These are phyloP conservation scores for Charina bottae DNA, from an alignment of 2,113 vertebrate species.

Conservation along the genomic window DNA sequence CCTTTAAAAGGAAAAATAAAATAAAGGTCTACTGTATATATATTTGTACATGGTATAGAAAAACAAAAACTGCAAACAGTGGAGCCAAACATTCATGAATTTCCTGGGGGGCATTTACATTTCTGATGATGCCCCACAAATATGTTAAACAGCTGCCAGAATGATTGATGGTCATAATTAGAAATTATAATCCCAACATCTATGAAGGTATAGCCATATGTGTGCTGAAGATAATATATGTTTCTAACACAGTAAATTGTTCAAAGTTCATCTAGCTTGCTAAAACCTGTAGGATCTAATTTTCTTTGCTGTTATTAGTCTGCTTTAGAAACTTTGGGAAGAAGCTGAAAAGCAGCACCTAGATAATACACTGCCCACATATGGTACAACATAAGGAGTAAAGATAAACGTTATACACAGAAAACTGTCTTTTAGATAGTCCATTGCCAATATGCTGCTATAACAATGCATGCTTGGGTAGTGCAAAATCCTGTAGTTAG, in stretches of 20 bases:
- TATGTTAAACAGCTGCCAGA: neutral
- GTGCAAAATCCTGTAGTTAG: slow-evolving; percentile 44
- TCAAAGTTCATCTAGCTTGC: neutral
- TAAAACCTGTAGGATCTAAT: neutral
- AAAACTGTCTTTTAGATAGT: neutral
- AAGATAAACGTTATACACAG: neutral
- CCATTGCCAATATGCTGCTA: slow-evolving; percentile 28
- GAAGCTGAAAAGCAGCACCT: neutral
- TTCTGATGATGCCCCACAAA: neutral
- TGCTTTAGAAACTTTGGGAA: neutral
- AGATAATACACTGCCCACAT: neutral
- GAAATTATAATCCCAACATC: neutral
- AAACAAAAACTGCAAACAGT: neutral
- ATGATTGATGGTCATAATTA: neutral
- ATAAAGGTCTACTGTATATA: neutral
- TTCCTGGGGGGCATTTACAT: neutral
- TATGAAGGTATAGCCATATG: neutral
- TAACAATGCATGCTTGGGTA: slow-evolving; percentile 33
- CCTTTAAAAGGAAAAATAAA: neutral
- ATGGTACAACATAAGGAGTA: neutral
- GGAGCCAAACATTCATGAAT: neutral
- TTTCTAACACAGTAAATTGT: neutral
- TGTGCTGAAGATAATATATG: neutral
- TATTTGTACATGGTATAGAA: neutral
- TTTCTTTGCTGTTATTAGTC: neutral